Conservation (phyloP, 2,113 vertebrate genomes). For the Stegostoma tigrinum region DNA sequence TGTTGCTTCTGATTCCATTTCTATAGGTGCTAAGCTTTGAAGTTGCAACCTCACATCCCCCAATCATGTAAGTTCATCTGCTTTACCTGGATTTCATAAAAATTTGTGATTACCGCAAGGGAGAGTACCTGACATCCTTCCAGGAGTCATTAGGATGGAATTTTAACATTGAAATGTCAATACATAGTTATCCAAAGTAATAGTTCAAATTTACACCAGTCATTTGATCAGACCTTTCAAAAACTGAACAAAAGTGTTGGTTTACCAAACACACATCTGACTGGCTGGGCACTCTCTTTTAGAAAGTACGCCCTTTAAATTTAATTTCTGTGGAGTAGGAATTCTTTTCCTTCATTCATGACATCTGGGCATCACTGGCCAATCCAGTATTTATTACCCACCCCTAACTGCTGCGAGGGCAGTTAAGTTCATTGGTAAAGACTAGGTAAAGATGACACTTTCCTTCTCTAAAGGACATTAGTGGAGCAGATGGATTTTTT, state of each 20-base stretch:
- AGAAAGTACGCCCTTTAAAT: neutral
- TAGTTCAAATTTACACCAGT: neutral
- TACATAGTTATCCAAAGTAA: neutral
- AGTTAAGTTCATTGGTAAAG: too few species aligned
- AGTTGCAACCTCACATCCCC: too few species aligned
- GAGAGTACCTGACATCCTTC: neutral
- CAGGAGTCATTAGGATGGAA: neutral
- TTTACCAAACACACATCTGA: neutral
- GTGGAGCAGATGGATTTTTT: too few species aligned
- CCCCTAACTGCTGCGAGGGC: too few species aligned
- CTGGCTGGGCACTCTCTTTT: neutral
- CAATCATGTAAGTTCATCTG: constrained; percentile 22
- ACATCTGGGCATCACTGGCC: too few species aligned
- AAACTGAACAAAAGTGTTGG: neutral
- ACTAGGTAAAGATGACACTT: too few species aligned
- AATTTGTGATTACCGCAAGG: neutral
- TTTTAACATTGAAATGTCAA: neutral
- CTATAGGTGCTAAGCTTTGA: constrained; percentile 4
- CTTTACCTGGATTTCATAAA: neutral
- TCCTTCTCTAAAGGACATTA: too few species aligned
- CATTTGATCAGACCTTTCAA: neutral
- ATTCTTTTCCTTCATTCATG: too few species aligned
- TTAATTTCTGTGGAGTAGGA: neutral
- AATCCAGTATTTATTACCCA: too few species aligned
- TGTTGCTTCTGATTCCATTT: neutral